These are phyloP conservation scores for Aspidoscelis tigris DNA, from an alignment of 2,113 vertebrate genomes.

Conservation along the genomic window DNA sequence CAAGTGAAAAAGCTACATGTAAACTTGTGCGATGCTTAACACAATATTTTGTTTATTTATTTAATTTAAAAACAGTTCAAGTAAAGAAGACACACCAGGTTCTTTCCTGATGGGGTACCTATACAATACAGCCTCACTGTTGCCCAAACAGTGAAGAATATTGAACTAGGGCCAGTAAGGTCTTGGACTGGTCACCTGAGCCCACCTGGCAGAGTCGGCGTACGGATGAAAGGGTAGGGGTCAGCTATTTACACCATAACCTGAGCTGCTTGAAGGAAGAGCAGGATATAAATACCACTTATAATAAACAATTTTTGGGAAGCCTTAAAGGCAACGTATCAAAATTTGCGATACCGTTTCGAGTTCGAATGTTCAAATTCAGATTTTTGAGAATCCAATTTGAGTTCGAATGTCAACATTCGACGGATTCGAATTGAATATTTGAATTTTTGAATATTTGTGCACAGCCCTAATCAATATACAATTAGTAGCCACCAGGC, in stretches of 20 bases:
- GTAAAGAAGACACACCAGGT: slow-evolving; percentile 20
- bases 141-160: not conserved
- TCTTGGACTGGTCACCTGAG: not conserved
- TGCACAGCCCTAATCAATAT: too few species aligned
- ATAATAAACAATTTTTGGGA: not conserved
- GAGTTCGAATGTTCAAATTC: too few species aligned
- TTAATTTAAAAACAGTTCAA: slow-evolving; percentile 33
- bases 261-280: not conserved
- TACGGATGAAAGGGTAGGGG: not conserved
- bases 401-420: too few species aligned
- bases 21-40: slow-evolving; percentile 47
- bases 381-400: too few species aligned
- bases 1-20: slow-evolving; percentile 52
- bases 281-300: not conserved
- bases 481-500: too few species aligned
- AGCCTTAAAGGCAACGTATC: too few species aligned
- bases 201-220: not conserved
- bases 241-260: too few species aligned
- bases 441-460: too few species aligned
- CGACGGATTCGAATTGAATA: too few species aligned
- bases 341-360: not conserved
- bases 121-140: not conserved
- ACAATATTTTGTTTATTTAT: not conserved
- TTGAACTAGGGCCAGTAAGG: not conserved
- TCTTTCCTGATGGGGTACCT: not conserved